These are phyloP conservation scores for Brachyalestes nurse DNA, from an alignment of 2,797 vertebrate genomes.

Conservation along the genomic window DNA sequence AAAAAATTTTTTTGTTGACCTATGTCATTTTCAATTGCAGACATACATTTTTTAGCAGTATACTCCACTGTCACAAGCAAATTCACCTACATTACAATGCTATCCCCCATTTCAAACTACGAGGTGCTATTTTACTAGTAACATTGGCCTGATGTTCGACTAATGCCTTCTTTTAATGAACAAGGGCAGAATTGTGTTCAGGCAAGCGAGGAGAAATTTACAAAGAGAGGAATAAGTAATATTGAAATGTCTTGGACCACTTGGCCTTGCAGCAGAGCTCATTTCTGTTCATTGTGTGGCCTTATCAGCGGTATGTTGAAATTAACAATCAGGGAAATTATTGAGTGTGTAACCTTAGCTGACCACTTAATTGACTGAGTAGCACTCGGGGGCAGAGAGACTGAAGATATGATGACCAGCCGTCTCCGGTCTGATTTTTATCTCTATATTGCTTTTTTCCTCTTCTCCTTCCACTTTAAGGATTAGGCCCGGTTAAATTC, in stretches of 20 bases:
- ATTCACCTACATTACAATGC: slow-evolving; percentile 4
- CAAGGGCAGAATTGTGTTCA: neutral
- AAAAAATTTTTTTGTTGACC: too few species aligned
- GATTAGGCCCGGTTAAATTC: slow-evolving; percentile 35
- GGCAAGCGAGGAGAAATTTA: slow-evolving; percentile 52
- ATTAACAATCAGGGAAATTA: slow-evolving; percentile 42
- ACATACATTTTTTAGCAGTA: neutral
- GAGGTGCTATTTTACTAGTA: slow-evolving; percentile 23
- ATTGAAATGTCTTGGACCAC: slow-evolving; percentile 40
- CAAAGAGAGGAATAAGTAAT: slow-evolving; percentile 41
- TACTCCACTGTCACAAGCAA: neutral
- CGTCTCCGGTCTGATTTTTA: slow-evolving; percentile 9
- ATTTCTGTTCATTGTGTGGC: slow-evolving; percentile 43
- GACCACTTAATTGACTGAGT: slow-evolving; percentile 42
- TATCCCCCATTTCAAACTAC: slow-evolving; percentile 19
- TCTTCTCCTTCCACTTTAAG: neutral
- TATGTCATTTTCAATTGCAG: too few species aligned
- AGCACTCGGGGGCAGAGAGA: slow-evolving; percentile 17
- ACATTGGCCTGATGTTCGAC: slow-evolving; percentile 37
- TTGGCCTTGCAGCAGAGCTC: slow-evolving; percentile 42
- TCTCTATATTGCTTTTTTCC: slow-evolving; percentile 28
- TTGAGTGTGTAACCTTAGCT: slow-evolving; percentile 25
- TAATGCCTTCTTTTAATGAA: slow-evolving; percentile 29
- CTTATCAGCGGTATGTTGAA: slow-evolving; percentile 49
- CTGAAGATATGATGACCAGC: slow-evolving; percentile 16